These are phyloP conservation scores for Nycticryphes semicollaris DNA, from an alignment of 2,113 vertebrate species.

Conservation along the genomic window DNA sequence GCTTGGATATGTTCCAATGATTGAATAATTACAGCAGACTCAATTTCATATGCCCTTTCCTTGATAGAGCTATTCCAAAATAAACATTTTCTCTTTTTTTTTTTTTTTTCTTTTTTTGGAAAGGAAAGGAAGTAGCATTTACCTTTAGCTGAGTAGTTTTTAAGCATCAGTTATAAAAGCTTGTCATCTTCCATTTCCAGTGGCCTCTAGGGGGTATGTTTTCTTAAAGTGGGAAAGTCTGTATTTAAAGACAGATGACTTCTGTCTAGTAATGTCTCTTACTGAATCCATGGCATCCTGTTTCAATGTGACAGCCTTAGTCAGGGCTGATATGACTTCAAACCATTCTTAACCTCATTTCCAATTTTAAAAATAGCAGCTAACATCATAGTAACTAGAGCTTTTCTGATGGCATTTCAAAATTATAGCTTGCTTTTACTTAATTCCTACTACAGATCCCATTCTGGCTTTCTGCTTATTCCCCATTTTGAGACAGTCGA, in stretches of 20 bases:
- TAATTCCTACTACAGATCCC: neutral
- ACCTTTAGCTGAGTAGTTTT: neutral
- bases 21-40: neutral
- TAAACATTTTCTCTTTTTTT: neutral
- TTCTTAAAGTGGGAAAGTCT: constrained; percentile 62
- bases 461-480: neutral
- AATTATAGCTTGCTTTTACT: neutral
- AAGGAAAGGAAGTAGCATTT: neutral
- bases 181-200: constrained; percentile 30
- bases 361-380: constrained; percentile 58
- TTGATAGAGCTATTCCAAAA: constrained; percentile 15
- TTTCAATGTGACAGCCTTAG: constrained; percentile 53
- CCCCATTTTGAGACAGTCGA: neutral
- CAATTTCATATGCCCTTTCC: constrained; percentile 24
- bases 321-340: constrained; percentile 50
- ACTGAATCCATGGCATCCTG: constrained; percentile 45
- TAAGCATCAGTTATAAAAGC: neutral
- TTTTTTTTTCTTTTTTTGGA: neutral
- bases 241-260: constrained; percentile 3
- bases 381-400: constrained; percentile 9
- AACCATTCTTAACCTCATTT: constrained; percentile 64
- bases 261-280: constrained; percentile 9
- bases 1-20: constrained; percentile 31
- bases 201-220: constrained; percentile 23
- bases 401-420: neutral